A percentile compares a stretch with the other conserved stretches of the same genome.
Evolutionary conservation across 2,113 vertebrate genomes (phyloP).

Genomic region (Epinephelus cyanopodus): DNA sequence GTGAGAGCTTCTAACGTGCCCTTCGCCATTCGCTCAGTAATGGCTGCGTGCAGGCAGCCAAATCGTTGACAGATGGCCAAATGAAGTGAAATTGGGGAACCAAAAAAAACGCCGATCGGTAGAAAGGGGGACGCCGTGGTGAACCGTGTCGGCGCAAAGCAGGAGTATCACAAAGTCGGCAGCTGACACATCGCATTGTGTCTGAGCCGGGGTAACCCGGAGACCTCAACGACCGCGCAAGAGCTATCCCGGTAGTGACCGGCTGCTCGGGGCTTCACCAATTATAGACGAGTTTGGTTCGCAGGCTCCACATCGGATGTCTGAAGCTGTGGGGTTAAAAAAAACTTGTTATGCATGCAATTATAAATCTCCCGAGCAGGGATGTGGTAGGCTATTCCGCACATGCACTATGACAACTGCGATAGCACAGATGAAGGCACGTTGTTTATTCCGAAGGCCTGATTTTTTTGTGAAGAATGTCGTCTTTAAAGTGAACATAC

Average conservation of each 20-base stretch:
- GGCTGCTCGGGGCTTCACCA: conserved; percentile 70
- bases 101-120: conserved; percentile 49
- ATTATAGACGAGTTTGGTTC: conserved; percentile 60
- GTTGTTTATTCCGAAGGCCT: conserved; percentile 69
- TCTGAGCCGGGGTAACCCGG: conserved; percentile 74
- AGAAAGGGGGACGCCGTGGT: neutral
- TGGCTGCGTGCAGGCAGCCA: conserved; percentile 70
- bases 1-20: conserved; percentile 66
- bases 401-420: conserved; percentile 66
- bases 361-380: conserved; percentile 13
- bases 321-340: conserved; percentile 31
- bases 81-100: conserved; percentile 65
- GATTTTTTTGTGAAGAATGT: conserved; percentile 46
- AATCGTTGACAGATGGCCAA: conserved; percentile 73
- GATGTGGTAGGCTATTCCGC: conserved; percentile 37
- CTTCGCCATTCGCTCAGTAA: conserved; percentile 76
- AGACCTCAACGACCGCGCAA: conserved; percentile 71
- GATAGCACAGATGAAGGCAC: conserved; percentile 66
- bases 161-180: conserved; percentile 63
- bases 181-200: conserved; percentile 78
- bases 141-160: conserved; percentile 28
- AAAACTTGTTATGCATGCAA: conserved; percentile 62
- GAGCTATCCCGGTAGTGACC: conserved; percentile 78
- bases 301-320: conserved; percentile 41
- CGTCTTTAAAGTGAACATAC: conserved; percentile 67